phyloP scores from a whole-genome alignment of 2,797 vertebrate species.

The Rhincodon typus region DNA sequence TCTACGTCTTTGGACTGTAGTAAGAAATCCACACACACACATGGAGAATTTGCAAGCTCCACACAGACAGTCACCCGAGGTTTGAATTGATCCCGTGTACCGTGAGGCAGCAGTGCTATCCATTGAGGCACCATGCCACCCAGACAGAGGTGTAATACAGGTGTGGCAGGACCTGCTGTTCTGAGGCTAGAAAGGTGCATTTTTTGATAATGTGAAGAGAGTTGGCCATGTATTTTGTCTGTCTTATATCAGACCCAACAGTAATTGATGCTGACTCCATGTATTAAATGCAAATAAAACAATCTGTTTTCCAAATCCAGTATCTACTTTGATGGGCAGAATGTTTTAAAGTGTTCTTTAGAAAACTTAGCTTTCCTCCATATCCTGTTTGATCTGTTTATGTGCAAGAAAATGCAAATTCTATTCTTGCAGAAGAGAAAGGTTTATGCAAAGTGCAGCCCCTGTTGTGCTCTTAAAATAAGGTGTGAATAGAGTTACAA shows the following conservation, averaged over 20 bases:
- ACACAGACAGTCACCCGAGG: too few species aligned
- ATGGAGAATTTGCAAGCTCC: too few species aligned
- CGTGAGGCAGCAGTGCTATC: too few species aligned
- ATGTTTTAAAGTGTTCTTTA: slow-evolving; percentile 14
- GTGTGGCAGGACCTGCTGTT: neutral
- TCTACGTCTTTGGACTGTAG: too few species aligned
- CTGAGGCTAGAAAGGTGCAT: neutral
- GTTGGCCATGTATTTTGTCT: neutral
- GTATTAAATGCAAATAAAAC: neutral
- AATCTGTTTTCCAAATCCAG: neutral
- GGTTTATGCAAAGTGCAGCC: neutral
- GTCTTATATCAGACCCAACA: neutral
- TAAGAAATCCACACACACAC: too few species aligned
- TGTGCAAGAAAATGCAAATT: slow-evolving; percentile 25
- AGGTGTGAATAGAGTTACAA: slow-evolving; percentile 20
- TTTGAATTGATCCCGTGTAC: too few species aligned
- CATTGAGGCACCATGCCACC: too few species aligned
- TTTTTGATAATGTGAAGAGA: neutral
- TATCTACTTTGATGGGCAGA: neutral
- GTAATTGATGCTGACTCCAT: neutral
- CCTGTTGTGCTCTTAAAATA: slow-evolving; percentile 18
- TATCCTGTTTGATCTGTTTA: slow-evolving; percentile 29
- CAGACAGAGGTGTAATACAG: neutral
- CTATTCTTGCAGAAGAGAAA: slow-evolving; percentile 11
- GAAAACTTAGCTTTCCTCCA: neutral